phyloP scores from a whole-genome alignment of 2,888 invertebrate species.

The Drosophila mimica region DNA sequence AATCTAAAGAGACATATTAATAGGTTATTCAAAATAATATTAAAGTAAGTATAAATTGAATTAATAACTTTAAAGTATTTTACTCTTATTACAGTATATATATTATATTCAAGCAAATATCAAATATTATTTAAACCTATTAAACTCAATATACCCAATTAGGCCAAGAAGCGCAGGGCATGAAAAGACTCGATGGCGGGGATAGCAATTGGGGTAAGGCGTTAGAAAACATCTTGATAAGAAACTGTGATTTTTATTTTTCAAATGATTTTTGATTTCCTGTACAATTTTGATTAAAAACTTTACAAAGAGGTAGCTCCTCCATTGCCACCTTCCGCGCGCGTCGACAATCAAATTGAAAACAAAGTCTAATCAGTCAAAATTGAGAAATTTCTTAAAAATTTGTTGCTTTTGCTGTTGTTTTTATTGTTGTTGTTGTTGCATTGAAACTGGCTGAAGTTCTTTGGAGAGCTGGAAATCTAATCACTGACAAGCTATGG shows the following conservation, averaged over 20 bases:
- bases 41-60: not conserved
- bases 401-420: slow-evolving; percentile 23
- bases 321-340: slow-evolving; percentile 32
- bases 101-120: not conserved
- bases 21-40: too few species aligned
- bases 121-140: not conserved
- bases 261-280: slow-evolving; percentile 82
- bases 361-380: slow-evolving; percentile 80
- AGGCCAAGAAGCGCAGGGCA: slow-evolving; percentile 14
- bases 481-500: slow-evolving; percentile 75
- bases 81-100: not conserved
- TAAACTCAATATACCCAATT: not conserved
- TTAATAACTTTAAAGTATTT: not conserved
- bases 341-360: slow-evolving; percentile 71
- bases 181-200: slow-evolving; percentile 30
- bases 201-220: slow-evolving; percentile 76
- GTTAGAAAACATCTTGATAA: slow-evolving; percentile 74
- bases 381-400: slow-evolving; percentile 75
- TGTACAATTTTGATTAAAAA: slow-evolving; percentile 83
- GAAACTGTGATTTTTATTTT: slow-evolving; percentile 82
- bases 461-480: slow-evolving; percentile 66
- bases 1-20: not conserved
- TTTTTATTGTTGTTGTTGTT: slow-evolving; percentile 29
- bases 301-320: slow-evolving; percentile 51
- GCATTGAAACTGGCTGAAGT: slow-evolving; percentile 37